Base-by-base conservation (phyloP, 2,797 vertebrate species). In the Protonibea diacanthus region DNA sequence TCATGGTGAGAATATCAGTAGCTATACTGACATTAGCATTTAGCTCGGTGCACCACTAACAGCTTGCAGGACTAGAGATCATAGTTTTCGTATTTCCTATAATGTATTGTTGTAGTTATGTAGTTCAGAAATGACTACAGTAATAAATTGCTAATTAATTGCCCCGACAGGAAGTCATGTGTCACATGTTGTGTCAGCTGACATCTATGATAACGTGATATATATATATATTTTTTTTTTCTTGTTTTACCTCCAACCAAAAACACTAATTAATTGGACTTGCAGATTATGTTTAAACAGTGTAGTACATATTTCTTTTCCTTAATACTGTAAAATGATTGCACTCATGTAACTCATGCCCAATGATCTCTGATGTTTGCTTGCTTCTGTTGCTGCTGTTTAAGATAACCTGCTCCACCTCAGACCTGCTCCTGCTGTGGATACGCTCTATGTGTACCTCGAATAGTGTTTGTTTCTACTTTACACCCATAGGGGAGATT, bases 391-490 rank as follows among this genome's bases (percentile, higher is more conserved):
- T 44, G 62, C 8, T 20, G 44, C 20, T 8, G 53, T 40, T 57
- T 2, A 20, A 23, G 21, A 51, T 67, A 18, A 9, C 1, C 57
- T 40, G 38, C 49, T 64, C 23, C 60, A 57, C 68, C 64, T 40
- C 47, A 62, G 52, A 25, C 21, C 5, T 33, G 18, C 11, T 4
- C 64, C 73, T 61, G 51, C 80, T 23, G 65, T 15, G 42, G 51
- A 47, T 47, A 42, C 7, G 2, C 60, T 69, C 33, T 15, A 18
- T 45, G 15, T 69, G 48, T 49, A 56, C 10, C 9, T 14, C 20
- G 7, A 21, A 45, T 56, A 47, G 33, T 80, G 48, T 77, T 62
- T 79, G 44, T 56, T 53, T 68, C 20, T 53, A 73, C 55, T 75
- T 67, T 38, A 52, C 44, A 70, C 69, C 49, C 61, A 81, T 67